phyloP scores from a whole-genome alignment of 1,140 invertebrate species.

The Coptotermes formosanus region DNA sequence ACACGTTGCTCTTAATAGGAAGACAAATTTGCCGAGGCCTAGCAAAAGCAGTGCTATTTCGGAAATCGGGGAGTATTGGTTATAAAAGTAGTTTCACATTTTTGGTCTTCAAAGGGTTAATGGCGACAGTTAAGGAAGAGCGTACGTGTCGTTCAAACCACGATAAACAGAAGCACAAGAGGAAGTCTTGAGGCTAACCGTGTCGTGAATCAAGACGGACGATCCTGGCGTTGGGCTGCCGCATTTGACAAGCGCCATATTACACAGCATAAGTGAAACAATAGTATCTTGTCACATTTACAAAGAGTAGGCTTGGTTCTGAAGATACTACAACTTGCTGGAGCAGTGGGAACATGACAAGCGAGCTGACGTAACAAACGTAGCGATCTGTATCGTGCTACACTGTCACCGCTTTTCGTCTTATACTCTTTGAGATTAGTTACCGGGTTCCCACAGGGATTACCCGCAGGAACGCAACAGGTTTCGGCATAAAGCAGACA shows the following conservation, averaged over 20 bases:
- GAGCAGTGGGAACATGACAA: background rate
- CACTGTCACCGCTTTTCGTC: background rate
- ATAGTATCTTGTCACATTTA: background rate
- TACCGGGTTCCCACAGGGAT: background rate
- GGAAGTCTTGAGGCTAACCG: background rate
- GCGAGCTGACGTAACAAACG: background rate
- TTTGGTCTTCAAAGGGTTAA: too few relatives aligned
- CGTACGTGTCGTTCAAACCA: too few relatives aligned
- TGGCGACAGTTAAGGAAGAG: too few relatives aligned
- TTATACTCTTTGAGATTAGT: background rate
- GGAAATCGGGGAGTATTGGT: too few relatives aligned
- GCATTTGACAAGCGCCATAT: background rate
- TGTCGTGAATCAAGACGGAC: too few relatives aligned
- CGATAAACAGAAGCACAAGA: background rate
- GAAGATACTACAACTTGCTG: background rate
- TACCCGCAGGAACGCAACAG: background rate
- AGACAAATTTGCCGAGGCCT: too few relatives aligned
- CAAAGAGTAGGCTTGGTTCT: background rate
- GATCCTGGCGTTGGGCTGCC: too few relatives aligned
- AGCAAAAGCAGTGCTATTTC: too few relatives aligned
- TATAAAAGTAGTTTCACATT: too few relatives aligned
- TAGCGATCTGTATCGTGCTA: background rate
- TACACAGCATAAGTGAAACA: background rate
- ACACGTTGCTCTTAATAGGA: too few relatives aligned
- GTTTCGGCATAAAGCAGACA: background rate